Conservation (phyloP, 2,888 invertebrate species). For the Venusia cambrica region DNA sequence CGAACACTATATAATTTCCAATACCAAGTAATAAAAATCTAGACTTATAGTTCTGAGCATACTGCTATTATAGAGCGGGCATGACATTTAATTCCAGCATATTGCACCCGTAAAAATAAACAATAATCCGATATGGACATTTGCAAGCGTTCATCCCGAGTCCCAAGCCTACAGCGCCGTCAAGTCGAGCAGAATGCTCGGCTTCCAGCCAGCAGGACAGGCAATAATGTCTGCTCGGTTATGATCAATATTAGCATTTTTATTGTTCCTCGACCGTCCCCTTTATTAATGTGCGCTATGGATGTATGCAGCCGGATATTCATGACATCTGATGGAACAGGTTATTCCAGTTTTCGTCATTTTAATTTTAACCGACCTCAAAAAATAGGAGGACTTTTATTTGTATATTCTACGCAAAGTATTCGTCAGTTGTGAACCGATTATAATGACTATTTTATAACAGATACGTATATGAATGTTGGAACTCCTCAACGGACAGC, state of each 20-base stretch:
- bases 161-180: constrained; percentile 33
- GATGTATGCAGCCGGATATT: constrained; percentile 16
- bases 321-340: constrained; percentile 10
- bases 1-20: no score
- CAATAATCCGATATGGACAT: constrained; percentile 41
- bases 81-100: constrained; percentile 17
- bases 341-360: constrained; percentile 6
- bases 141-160: constrained; percentile 31
- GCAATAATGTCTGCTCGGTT: constrained; percentile 59
- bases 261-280: constrained; percentile 48
- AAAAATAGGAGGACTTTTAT: no score
- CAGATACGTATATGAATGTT: no score
- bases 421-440: no score
- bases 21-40: no score
- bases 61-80: constrained; percentile 13
- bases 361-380: constrained; percentile 9
- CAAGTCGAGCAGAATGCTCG: constrained; percentile 48
- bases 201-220: constrained; percentile 54
- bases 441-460: no score
- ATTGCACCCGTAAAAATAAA: constrained; percentile 34
- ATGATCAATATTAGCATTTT: constrained; percentile 67
- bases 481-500: no score
- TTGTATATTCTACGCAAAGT: no score
- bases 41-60: constrained; percentile 15
- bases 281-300: constrained; percentile 40